Evolutionary conservation across 2,113 vertebrate genomes (phyloP).

Genomic region (Psilopsiagon aymara): DNA sequence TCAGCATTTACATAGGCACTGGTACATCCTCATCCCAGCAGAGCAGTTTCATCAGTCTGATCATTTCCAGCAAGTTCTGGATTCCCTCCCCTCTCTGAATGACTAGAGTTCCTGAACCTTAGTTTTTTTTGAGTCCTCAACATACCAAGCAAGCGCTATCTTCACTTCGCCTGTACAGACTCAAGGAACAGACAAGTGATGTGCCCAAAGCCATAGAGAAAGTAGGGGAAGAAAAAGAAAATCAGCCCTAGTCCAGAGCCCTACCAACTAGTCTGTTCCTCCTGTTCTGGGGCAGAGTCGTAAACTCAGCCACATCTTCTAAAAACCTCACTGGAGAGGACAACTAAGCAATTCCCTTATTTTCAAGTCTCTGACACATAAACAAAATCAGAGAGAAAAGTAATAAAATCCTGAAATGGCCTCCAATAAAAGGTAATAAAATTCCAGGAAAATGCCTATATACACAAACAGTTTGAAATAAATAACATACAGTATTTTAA

Average conservation of each 20-base stretch:
- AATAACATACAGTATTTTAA: conserved; percentile 61
- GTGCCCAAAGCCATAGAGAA: not conserved
- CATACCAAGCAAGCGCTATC: accelerated
- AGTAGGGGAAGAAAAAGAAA: not conserved
- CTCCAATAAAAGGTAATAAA: conserved; percentile 68
- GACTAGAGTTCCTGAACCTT: not conserved
- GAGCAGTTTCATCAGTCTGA: not conserved
- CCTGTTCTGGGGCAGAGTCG: not conserved
- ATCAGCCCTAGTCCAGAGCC: not conserved
- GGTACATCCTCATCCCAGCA: not conserved
- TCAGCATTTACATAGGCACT: not conserved
- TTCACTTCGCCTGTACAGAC: not conserved
- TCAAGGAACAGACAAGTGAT: not conserved
- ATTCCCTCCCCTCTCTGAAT: not conserved
- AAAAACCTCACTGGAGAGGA: conserved; percentile 35
- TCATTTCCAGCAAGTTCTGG: not conserved
- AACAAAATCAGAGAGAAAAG: conserved; percentile 65
- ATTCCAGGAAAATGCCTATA: conserved; percentile 44
- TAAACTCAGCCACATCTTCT: conserved; percentile 38
- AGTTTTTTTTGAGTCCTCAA: not conserved
- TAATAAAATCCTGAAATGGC: conserved; percentile 61
- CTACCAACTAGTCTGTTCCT: not conserved
- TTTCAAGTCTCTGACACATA: conserved; percentile 58
- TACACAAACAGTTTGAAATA: conserved; percentile 62
- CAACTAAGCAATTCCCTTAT: conserved; percentile 57